Evolutionary conservation across 2,797 vertebrate genomes (phyloP).

Genomic region (Chiropotes sagulatus): DNA sequence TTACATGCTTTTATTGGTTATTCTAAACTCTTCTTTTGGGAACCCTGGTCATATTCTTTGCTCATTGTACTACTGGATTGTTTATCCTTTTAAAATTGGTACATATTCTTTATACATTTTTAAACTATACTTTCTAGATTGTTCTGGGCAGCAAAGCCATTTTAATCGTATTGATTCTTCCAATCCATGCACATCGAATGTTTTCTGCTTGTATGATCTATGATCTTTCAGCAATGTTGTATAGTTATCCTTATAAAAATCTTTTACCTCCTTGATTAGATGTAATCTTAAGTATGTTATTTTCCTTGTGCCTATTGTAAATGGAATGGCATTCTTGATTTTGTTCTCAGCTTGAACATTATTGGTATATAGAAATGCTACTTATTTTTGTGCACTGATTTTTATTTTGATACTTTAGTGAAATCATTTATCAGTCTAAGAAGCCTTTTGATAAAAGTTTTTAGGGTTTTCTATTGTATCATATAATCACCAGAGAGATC

Average conservation of each 20-base stretch:
- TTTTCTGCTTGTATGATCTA: neutral
- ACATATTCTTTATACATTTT: neutral
- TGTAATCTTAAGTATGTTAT: neutral
- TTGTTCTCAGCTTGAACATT: neutral
- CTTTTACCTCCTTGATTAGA: neutral
- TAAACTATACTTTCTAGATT: neutral
- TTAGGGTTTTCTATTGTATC: neutral
- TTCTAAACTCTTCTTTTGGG: neutral
- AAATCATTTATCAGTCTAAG: neutral
- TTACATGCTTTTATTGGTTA: neutral
- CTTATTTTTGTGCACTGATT: neutral
- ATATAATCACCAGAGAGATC: neutral
- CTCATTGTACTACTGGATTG: neutral
- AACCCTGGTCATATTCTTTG: neutral
- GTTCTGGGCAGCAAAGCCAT: neutral
- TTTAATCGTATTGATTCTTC: neutral
- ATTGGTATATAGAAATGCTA: neutral
- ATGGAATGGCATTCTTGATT: neutral
- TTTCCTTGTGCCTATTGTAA: neutral
- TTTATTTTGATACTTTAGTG: neutral
- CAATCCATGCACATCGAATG: neutral
- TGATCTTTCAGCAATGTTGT: neutral
- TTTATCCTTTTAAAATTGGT: neutral
- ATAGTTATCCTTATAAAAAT: neutral
- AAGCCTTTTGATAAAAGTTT: neutral